Conservation (phyloP, 2,888 invertebrate genomes). For the Tenthredo scrophulariae region DNA sequence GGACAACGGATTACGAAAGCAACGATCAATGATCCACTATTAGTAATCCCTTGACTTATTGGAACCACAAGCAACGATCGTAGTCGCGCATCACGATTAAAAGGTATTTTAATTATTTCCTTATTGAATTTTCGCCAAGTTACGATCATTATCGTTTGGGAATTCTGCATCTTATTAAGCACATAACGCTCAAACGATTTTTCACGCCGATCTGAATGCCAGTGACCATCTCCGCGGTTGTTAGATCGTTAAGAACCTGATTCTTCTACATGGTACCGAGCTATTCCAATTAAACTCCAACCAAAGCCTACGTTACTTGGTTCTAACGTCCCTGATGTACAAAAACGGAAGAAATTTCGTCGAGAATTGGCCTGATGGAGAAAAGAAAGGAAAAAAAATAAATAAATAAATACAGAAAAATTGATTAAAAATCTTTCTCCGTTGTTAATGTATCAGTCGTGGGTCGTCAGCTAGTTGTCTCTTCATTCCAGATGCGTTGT, state of each 20-base stretch:
- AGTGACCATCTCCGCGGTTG: constrained; percentile 7
- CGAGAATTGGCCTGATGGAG: neutral
- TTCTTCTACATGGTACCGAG: constrained; percentile 20
- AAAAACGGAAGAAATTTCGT: neutral
- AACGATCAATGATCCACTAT: neutral
- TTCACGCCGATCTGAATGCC: neutral
- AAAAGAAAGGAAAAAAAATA: neutral
- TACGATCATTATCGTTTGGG: constrained; percentile 22
- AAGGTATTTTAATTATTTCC: neutral
- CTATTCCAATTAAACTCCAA: constrained; percentile 27
- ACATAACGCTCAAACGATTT: neutral
- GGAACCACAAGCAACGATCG: neutral
- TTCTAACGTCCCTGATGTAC: neutral
- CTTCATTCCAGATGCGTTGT: constrained; percentile 6
- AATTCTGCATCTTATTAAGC: constrained; percentile 12
- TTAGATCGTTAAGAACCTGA: constrained; percentile 20
- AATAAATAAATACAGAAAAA: too few relatives aligned
- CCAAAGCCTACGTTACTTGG: neutral
- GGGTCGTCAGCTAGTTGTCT: neutral
- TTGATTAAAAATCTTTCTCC: neutral
- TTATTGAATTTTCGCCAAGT: neutral
- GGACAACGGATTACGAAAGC: constrained; percentile 19
- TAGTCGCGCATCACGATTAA: neutral
- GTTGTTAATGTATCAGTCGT: neutral
- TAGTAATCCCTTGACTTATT: neutral